These are phyloP conservation scores for Agelastica alni DNA, from an alignment of 2,888 invertebrate species.

Conservation along the genomic window DNA sequence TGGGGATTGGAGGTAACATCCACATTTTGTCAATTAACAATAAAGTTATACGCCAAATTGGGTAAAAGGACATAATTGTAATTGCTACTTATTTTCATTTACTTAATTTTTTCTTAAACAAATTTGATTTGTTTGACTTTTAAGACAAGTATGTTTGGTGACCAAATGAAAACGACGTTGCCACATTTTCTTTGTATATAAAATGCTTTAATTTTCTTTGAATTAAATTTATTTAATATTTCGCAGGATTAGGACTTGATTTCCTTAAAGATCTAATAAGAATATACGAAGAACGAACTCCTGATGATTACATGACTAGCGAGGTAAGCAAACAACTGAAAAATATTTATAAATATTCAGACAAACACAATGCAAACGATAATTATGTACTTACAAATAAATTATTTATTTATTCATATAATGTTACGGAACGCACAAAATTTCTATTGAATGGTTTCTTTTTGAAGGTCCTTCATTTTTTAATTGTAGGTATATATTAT, in stretches of 20 bases:
- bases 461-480: too few species aligned
- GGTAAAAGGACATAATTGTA: not conserved
- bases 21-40: too few species aligned
- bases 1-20: too few species aligned
- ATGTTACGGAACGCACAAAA: not conserved
- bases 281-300: slow-evolving; percentile 38
- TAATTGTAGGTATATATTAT: too few species aligned
- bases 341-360: not conserved
- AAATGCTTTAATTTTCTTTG: too few species aligned
- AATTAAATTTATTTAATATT: too few species aligned
- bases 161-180: not conserved
- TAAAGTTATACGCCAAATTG: too few species aligned
- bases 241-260: slow-evolving; percentile 19
- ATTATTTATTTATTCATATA: too few species aligned
- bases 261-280: slow-evolving; percentile 40
- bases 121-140: not conserved
- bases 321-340: not conserved
- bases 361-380: too few species aligned
- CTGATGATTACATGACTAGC: slow-evolving; percentile 39
- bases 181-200: too few species aligned
- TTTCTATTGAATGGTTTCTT: too few species aligned
- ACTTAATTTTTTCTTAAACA: not conserved
- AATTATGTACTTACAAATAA: too few species aligned
- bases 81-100: not conserved
- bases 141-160: not conserved